phyloP scores from a whole-genome alignment of 2,888 invertebrate genomes.

The Callyntrura sp. region DNA sequence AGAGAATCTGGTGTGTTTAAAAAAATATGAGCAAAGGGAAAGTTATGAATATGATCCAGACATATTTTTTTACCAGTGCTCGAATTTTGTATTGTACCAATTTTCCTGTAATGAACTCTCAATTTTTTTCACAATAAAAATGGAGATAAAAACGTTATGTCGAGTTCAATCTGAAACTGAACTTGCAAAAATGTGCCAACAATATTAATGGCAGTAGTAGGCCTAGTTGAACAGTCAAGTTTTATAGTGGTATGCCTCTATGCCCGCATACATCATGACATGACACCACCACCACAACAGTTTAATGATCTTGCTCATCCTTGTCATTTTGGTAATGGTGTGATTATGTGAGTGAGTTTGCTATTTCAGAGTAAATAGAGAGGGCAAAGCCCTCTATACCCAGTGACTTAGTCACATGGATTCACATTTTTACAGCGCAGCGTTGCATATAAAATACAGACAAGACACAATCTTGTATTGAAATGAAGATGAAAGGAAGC shows the following conservation, averaged over 20 bases:
- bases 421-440: slow-evolving; percentile 65
- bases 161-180: not conserved
- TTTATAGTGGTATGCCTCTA: not conserved
- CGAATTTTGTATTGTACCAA: not conserved
- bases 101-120: not conserved
- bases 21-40: slow-evolving; percentile 7
- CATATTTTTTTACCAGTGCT: not conserved
- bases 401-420: slow-evolving; percentile 76
- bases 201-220: not conserved
- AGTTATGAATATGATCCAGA: slow-evolving; percentile 42
- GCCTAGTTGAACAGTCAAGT: slow-evolving; percentile 25
- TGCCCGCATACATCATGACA: slow-evolving; percentile 16
- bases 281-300: slow-evolving; percentile 17
- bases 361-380: slow-evolving; percentile 54
- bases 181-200: slow-evolving; percentile 8
- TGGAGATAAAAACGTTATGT: too few relatives aligned
- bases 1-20: not conserved
- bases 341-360: slow-evolving; percentile 71
- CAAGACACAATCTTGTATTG: slow-evolving; percentile 67
- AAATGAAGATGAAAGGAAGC: slow-evolving; percentile 66
- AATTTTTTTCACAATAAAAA: slow-evolving; percentile 23
- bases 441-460: slow-evolving; percentile 45
- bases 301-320: slow-evolving; percentile 57
- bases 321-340: slow-evolving; percentile 69
- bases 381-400: slow-evolving; percentile 79